Evolutionary conservation across 2,888 invertebrate species (phyloP).

Genomic region (Ectropis crepuscularia): DNA sequence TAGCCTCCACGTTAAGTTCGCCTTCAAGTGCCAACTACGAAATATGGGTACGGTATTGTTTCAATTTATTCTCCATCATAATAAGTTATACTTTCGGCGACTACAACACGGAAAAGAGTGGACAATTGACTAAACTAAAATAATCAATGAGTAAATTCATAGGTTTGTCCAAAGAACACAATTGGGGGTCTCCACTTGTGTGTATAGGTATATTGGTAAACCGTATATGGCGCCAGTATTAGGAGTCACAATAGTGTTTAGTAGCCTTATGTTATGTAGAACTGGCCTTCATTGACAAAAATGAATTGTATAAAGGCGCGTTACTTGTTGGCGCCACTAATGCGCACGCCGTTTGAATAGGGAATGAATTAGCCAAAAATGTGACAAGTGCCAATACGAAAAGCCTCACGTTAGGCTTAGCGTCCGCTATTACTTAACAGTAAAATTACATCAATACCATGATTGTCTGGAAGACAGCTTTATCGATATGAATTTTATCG

Average conservation of each 20-base stretch:
- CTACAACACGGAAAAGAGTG: no score
- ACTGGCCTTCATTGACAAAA: slow-evolving; percentile 24
- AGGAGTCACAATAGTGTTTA: slow-evolving; percentile 32
- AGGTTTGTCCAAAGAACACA: not conserved
- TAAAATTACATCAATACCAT: no score
- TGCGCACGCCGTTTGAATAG: slow-evolving; percentile 12
- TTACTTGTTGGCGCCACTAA: slow-evolving; percentile 24
- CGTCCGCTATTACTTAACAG: no score
- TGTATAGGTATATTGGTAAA: not conserved
- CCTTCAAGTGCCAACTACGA: slow-evolving; percentile 26
- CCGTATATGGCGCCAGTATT: slow-evolving; percentile 19
- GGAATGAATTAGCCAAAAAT: not conserved
- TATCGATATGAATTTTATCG: no score
- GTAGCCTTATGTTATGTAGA: slow-evolving; percentile 13
- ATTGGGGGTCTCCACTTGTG: not conserved
- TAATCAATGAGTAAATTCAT: no score
- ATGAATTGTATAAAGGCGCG: slow-evolving; percentile 14
- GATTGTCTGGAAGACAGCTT: no score
- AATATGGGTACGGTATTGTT: slow-evolving; percentile 29
- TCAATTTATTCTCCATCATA: slow-evolving; percentile 23
- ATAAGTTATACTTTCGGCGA: not conserved
- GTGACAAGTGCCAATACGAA: no score
- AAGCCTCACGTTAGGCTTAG: no score
- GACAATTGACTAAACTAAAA: no score
- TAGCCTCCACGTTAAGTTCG: slow-evolving; percentile 3